Base-by-base conservation (phyloP, 2,888 invertebrate species). In the Lutraria lutraria region DNA sequence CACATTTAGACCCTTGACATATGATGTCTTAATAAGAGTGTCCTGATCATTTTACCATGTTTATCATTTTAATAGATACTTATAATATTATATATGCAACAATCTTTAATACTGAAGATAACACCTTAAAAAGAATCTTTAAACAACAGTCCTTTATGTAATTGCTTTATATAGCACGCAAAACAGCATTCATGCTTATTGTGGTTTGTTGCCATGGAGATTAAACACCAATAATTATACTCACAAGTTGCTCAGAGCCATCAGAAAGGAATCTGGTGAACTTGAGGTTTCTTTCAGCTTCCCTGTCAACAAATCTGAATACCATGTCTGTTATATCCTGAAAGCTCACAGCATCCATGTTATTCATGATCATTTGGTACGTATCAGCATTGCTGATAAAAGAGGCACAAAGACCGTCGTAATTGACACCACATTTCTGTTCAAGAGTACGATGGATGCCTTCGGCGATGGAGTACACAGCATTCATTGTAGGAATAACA, bases 391-490 rank as follows among this genome's bases (percentile, higher is more conserved):
- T 94, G n/a, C 92, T 92, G 81, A 90, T 56, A 81, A 93, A 94
- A 16, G 89, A 88, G 1, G 92, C 68, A 87, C 95, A 96, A 1
- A 95, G 89, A 15, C 93, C 93, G 6, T 52, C 85, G 90, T 95
- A 95, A 81, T 89, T 87, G 0, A 72, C 52, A 0, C 95, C 95
- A 90, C 95, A 96, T 83, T 94, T 94, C 81, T 95, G 93, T 31
- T 94, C 86, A 12, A 96, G 93, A 0, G 96, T 95, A 6, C 93
- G 90, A 81, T 96, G 95, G 13, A 97, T 89, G 13, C 95, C 96
- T 79, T 96, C 94, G 16, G 96, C 96, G n/a, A 97, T 83, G 3
- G 96, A 95, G 84, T 95, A 95, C 2, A 97, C 96, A n/a, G 97
- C 96, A 90, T 96, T 96, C 53, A 97, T 96, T n/a, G 96, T 96